These are phyloP conservation scores for Cinara cedri DNA, from an alignment of 2,888 invertebrate genomes.

Conservation along the genomic window DNA sequence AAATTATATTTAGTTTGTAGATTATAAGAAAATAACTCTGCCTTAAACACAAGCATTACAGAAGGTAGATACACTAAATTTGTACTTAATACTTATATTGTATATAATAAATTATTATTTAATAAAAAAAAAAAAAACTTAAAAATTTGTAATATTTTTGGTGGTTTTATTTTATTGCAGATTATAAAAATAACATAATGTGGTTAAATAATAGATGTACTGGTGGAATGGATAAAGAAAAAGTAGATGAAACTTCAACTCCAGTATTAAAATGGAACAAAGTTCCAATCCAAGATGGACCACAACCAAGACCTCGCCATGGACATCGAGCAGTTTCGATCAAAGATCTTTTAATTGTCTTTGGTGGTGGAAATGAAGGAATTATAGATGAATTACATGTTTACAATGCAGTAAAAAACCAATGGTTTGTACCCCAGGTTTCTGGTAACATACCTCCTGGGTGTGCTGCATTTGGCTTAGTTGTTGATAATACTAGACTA, in stretches of 20 bases:
- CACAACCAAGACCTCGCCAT: slow-evolving; percentile 96
- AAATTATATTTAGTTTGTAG: too few relatives aligned
- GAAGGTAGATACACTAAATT: too few relatives aligned
- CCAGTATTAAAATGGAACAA: slow-evolving; percentile 79
- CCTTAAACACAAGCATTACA: slow-evolving; percentile 25
- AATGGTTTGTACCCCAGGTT: slow-evolving; percentile 98
- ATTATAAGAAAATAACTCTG: slow-evolving; percentile 26
- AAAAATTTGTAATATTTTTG: slow-evolving; percentile 40
- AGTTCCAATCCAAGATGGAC: slow-evolving; percentile 89
- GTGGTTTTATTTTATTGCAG: slow-evolving; percentile 53
- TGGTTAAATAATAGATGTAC: slow-evolving; percentile 41
- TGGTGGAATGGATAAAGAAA: slow-evolving; percentile 47
- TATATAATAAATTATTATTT: neutral
- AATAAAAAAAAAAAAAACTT: too few relatives aligned
- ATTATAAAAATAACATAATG: slow-evolving; percentile 45
- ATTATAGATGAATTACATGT: slow-evolving; percentile 99
- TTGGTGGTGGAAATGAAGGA: slow-evolving; percentile 99
- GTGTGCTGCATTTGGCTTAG: slow-evolving; percentile 98
- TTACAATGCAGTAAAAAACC: slow-evolving; percentile 94
- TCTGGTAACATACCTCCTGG: slow-evolving; percentile 98
- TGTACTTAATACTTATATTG: slow-evolving; percentile 24
- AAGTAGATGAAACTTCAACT: slow-evolving; percentile 35
- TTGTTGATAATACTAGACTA: slow-evolving; percentile 93
- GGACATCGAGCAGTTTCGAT: slow-evolving; percentile 98
- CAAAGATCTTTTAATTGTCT: slow-evolving; percentile 99